phyloP scores from a whole-genome alignment of 1,140 invertebrate species.

The Brachionus calyciflorus region DNA sequence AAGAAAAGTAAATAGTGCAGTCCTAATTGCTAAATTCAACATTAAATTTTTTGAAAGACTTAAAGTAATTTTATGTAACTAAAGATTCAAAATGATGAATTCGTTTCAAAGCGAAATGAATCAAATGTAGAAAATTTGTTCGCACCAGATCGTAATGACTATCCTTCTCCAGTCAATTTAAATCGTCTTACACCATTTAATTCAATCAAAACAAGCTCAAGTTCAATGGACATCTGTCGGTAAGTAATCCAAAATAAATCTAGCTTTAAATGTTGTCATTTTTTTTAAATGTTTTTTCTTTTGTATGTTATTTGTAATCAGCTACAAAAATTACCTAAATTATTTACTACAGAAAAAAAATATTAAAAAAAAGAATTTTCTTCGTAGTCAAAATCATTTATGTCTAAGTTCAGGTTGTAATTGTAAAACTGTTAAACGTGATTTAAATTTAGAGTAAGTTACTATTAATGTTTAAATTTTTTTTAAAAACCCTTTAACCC shows the following conservation, averaged over 20 bases:
- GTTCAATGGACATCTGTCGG: constrained; percentile 46
- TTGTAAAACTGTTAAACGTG: constrained; percentile 21
- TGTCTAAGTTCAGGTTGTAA: neutral
- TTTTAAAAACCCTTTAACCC: no score
- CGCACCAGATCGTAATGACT: constrained; percentile 8
- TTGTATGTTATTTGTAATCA: neutral
- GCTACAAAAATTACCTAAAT: constrained; percentile 36
- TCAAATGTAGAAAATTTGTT: constrained; percentile 43
- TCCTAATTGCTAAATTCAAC: no score
- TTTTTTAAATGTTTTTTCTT: constrained; percentile 2
- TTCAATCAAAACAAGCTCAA: constrained; percentile 46
- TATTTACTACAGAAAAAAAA: constrained; percentile 32
- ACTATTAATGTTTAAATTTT: neutral
- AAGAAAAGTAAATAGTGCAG: no score
- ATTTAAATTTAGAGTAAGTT: constrained; percentile 38
- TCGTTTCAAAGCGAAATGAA: neutral
- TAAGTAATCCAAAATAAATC: neutral
- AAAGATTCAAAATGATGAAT: neutral
- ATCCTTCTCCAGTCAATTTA: constrained; percentile 12
- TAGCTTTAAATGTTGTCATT: neutral
- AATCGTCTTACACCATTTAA: constrained; percentile 13
- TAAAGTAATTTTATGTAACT: neutral
- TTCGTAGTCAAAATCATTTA: neutral
- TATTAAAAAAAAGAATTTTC: constrained; percentile 14
- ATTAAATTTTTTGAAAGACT: no score